phyloP scores from a whole-genome alignment of 2,113 vertebrate species.

The Sinocyclocheilus anophthalmus region DNA sequence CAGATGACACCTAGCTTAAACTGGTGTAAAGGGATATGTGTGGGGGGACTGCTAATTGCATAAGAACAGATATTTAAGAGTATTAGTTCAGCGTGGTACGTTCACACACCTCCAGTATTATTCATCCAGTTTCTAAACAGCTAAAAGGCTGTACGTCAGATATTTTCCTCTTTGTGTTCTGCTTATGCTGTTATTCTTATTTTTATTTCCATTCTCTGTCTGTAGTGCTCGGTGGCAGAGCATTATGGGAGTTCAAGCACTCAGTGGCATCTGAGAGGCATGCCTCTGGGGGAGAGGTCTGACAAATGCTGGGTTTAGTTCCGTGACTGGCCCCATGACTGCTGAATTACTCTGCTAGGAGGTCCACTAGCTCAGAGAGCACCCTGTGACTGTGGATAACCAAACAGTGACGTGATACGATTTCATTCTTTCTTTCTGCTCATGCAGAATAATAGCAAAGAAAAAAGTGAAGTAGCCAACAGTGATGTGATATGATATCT shows the following conservation, averaged over 20 bases:
- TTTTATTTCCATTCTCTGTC: too few species aligned
- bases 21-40: slow-evolving; percentile 71
- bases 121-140: slow-evolving; percentile 78
- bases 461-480: background rate
- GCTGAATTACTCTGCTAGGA: slow-evolving; percentile 30
- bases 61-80: slow-evolving; percentile 76
- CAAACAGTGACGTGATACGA: background rate
- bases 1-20: slow-evolving; percentile 82
- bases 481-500: too few species aligned
- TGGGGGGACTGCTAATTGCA: slow-evolving; percentile 83
- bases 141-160: slow-evolving; percentile 46
- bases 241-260: background rate
- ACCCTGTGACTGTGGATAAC: background rate
- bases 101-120: slow-evolving; percentile 75
- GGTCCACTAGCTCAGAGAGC: background rate
- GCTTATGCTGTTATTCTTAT: background rate
- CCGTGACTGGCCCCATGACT: slow-evolving; percentile 20
- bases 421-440: background rate
- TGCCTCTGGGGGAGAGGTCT: slow-evolving; percentile 44
- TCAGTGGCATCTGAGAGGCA: background rate
- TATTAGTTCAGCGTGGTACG: slow-evolving; percentile 76
- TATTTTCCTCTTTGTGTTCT: background rate
- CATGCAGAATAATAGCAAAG: background rate
- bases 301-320: slow-evolving; percentile 4
- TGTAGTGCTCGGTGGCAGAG: background rate